Conservation (phyloP, 1,140 invertebrate species). For the Amyelois transitella region DNA sequence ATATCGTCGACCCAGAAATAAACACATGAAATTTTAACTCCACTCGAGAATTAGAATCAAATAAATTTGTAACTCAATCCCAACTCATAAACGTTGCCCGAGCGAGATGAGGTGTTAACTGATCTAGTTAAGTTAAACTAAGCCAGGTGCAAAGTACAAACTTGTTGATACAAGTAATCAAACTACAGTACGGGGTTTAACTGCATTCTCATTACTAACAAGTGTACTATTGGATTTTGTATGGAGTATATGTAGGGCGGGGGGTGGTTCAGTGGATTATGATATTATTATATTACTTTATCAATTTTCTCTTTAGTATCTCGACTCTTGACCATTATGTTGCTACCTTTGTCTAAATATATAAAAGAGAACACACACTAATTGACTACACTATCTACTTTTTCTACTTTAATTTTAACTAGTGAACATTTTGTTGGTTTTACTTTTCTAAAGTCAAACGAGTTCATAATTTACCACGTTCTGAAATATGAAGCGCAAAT, state of each 20-base stretch:
- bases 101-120: conserved; percentile 43
- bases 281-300: neutral
- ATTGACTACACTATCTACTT: too few relatives aligned
- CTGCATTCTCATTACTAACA: conserved; percentile 4
- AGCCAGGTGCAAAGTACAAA: conserved; percentile 31
- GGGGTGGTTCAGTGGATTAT: neutral
- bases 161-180: conserved; percentile 43
- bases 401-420: too few relatives aligned
- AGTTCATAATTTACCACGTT: too few relatives aligned
- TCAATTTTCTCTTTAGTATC: too few relatives aligned
- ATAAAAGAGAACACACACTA: too few relatives aligned
- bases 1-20: too few relatives aligned
- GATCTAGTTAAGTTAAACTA: conserved; percentile 49
- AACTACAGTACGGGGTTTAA: conserved; percentile 17
- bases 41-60: conserved; percentile 6
- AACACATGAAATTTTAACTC: too few relatives aligned
- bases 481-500: too few relatives aligned
- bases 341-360: too few relatives aligned
- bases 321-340: too few relatives aligned
- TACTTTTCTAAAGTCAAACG: too few relatives aligned
- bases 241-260: neutral
- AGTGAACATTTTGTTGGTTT: too few relatives aligned
- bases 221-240: neutral
- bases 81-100: conserved; percentile 32
- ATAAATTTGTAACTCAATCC: conserved; percentile 30